These are phyloP conservation scores for Actinia tenebrosa DNA, from an alignment of 64 coral and sea anemone species.

Conservation along the genomic window DNA sequence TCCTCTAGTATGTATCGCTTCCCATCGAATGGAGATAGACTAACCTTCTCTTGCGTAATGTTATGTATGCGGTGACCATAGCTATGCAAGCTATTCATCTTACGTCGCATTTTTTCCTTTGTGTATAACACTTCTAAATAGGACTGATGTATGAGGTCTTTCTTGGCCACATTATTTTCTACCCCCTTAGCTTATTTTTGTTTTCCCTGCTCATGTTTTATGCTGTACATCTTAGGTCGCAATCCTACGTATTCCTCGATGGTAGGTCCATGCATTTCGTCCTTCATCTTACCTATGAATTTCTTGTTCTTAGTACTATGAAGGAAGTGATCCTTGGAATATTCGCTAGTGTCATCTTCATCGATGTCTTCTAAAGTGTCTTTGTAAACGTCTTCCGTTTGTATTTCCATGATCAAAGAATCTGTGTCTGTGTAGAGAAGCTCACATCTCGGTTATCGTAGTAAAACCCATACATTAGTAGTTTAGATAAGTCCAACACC, in stretches of 20 bases:
- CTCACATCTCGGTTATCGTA: constrained; percentile 6
- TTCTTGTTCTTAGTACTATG: no score
- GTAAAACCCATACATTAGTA: constrained; percentile 33
- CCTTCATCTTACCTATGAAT: neutral
- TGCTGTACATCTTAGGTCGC: constrained; percentile 14
- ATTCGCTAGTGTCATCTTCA: constrained; percentile 10
- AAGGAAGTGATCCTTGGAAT: no score
- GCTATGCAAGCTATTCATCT: constrained; percentile 5
- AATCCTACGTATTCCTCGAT: neutral
- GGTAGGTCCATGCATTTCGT: neutral
- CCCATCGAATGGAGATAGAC: neutral
- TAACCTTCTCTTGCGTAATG: neutral
- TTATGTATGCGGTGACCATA: neutral
- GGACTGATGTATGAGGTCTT: neutral
- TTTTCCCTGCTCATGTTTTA: neutral
- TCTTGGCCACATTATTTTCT: neutral
- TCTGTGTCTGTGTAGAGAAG: constrained; percentile 26
- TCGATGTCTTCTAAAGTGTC: neutral
- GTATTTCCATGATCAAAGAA: neutral
- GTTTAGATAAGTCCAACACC: constrained; percentile 28
- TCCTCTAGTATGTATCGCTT: neutral
- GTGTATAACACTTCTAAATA: neutral
- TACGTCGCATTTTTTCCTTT: neutral
- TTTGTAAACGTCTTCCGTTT: constrained; percentile 33
- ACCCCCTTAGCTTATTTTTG: neutral